Conservation (phyloP, 2,113 vertebrate species). For the Chaenocephalus aceratus region DNA sequence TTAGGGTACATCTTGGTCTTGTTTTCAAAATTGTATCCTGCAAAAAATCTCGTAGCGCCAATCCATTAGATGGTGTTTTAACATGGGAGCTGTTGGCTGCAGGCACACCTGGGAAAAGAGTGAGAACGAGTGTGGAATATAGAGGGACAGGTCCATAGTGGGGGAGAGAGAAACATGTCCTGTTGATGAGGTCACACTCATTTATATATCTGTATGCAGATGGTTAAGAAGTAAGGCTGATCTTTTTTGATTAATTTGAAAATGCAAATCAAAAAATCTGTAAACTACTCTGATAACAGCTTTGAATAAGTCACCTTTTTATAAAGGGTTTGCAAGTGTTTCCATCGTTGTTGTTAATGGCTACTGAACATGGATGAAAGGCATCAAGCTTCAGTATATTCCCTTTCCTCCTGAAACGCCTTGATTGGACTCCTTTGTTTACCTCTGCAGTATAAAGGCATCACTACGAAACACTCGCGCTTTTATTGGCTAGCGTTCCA, state of each 20-base stretch:
- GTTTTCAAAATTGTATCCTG: not conserved
- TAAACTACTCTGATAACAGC: not conserved
- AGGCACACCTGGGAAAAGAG: constrained; percentile 43
- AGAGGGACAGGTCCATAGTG: not conserved
- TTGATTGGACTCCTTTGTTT: no score
- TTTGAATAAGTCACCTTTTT: not conserved
- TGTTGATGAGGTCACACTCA: not conserved
- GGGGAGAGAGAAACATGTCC: not conserved
- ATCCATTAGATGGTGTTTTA: constrained; percentile 65
- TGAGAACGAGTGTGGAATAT: constrained; percentile 21
- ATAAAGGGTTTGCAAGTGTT: not conserved
- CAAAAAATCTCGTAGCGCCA: constrained; percentile 8
- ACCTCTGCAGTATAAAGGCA: no score
- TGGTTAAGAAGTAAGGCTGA: not conserved
- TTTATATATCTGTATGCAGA: not conserved
- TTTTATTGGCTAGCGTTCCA: no score
- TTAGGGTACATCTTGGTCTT: not conserved
- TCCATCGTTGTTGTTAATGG: not conserved
- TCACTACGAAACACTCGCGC: no score
- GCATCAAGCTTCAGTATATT: no score
- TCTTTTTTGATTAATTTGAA: not conserved
- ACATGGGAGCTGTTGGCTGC: constrained; percentile 40
- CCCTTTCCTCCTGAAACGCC: no score
- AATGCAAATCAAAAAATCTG: not conserved
- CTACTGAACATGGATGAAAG: not conserved